A percentile compares a stretch with the other conserved stretches of the same genome.
These are phyloP conservation scores for Cydia pomonella DNA, from an alignment of 1,140 invertebrate genomes.

Conservation along the genomic window DNA sequence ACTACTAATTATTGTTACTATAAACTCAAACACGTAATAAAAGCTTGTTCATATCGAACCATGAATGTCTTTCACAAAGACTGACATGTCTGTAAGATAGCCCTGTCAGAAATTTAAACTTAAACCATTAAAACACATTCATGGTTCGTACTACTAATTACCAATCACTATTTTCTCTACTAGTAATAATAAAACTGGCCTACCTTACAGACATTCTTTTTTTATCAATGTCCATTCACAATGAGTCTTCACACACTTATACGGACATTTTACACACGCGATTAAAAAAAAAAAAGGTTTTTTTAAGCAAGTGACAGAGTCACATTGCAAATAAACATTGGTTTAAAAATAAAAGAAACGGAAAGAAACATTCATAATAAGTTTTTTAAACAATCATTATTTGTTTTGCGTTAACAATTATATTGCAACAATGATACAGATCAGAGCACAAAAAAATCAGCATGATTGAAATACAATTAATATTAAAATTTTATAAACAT, in stretches of 20 bases:
- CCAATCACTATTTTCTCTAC: conserved; percentile 46
- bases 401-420: background rate
- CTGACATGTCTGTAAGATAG: conserved; percentile 76
- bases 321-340: conserved; percentile 78
- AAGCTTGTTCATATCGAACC: conserved; percentile 56
- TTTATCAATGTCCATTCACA: conserved; percentile 73
- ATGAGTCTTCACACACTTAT: conserved; percentile 66
- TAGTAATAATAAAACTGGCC: conserved; percentile 64
- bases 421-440: background rate
- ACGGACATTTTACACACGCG: conserved; percentile 41
- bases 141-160: conserved; percentile 68
- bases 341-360: conserved; percentile 43
- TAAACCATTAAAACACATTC: conserved; percentile 54
- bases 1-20: too few relatives aligned
- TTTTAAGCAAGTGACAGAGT: conserved; percentile 62
- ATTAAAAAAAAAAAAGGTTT: conserved; percentile 36
- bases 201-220: conserved; percentile 78
- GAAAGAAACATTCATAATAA: conserved; percentile 11
- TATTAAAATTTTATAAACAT: too few relatives aligned
- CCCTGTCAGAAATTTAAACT: conserved; percentile 40
- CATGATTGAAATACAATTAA: conserved; percentile 38
- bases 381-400: background rate
- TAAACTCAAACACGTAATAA: background rate
- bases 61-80: conserved; percentile 64
- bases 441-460: background rate